These are phyloP conservation scores for Sphaeramia orbicularis DNA, from an alignment of 2,797 vertebrate species.

Conservation along the genomic window DNA sequence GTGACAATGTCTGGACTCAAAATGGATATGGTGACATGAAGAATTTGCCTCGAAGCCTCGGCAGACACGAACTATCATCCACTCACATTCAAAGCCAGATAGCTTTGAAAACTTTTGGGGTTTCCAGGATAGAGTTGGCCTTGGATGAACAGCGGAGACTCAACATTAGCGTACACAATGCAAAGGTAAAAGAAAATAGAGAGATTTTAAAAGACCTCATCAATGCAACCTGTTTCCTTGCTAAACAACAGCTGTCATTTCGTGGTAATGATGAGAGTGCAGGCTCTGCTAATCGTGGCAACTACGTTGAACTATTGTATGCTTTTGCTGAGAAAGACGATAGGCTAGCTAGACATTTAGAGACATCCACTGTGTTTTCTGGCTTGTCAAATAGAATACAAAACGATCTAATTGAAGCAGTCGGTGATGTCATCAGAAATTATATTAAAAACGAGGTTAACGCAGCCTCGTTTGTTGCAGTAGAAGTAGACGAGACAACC, in stretches of 20 bases:
- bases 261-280: background rate
- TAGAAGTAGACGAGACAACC: constrained; percentile 1
- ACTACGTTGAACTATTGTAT: background rate
- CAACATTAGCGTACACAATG: constrained; percentile 16
- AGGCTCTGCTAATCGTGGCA: background rate
- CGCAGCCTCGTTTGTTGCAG: constrained; percentile 15
- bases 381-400: constrained; percentile 16
- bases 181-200: constrained; percentile 14
- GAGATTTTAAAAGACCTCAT: constrained; percentile 21
- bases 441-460: constrained; percentile 5
- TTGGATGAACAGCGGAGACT: constrained; percentile 1
- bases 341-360: constrained; percentile 8
- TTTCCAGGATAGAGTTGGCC: background rate
- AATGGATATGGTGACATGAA: no score
- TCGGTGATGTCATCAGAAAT: constrained; percentile 12
- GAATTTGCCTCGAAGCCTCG: no score
- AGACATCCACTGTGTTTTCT: constrained; percentile 24
- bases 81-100: no score
- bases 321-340: constrained; percentile 24
- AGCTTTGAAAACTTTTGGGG: constrained; percentile 4
- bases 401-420: constrained; percentile 17
- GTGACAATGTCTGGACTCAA: no score
- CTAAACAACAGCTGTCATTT: constrained; percentile 26
- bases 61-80: no score
- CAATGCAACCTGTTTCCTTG: background rate